Evolutionary conservation across 1,140 invertebrate genomes (phyloP).

Genomic region (Drosophila trapezifrons): DNA sequence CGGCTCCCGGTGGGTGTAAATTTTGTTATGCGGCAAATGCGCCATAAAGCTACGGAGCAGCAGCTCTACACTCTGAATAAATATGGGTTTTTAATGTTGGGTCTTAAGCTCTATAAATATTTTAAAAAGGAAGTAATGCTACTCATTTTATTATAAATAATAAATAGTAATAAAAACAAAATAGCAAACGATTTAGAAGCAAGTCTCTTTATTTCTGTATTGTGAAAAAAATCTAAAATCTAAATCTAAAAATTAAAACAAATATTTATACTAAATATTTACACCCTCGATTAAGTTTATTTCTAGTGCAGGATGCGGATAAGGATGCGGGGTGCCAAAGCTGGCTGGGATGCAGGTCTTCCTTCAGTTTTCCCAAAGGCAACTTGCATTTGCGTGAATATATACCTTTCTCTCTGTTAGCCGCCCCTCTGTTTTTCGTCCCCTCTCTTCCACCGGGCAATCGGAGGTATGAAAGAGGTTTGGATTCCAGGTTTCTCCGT

Average conservation of each 20-base stretch:
- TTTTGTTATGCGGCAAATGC: conserved; percentile 78
- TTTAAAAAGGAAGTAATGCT: no score
- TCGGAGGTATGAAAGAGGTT: conserved; percentile 41
- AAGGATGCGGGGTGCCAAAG: not conserved
- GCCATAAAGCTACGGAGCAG: conserved; percentile 66
- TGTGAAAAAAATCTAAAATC: no score
- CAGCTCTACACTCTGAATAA: conserved; percentile 7
- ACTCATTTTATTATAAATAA: no score
- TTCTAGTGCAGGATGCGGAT: not conserved
- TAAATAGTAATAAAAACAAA: not conserved
- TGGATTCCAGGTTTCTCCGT: conserved; percentile 6
- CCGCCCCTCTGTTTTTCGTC: conserved; percentile 1
- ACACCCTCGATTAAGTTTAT: not conserved
- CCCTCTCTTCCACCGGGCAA: conserved; percentile 1
- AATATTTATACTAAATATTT: not conserved
- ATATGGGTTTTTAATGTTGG: no score
- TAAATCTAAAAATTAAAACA: not conserved
- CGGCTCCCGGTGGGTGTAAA: conserved; percentile 69
- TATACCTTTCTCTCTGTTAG: conserved; percentile 23
- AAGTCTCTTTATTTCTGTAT: no score
- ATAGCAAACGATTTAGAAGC: no score
- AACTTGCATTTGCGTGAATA: conserved; percentile 58
- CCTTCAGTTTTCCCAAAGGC: conserved; percentile 48
- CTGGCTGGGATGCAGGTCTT: conserved; percentile 31
- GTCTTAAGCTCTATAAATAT: no score